Base-by-base conservation (phyloP, 35 echinoderm and acorn worm genomes). In the Ophiothrix spiculata region DNA sequence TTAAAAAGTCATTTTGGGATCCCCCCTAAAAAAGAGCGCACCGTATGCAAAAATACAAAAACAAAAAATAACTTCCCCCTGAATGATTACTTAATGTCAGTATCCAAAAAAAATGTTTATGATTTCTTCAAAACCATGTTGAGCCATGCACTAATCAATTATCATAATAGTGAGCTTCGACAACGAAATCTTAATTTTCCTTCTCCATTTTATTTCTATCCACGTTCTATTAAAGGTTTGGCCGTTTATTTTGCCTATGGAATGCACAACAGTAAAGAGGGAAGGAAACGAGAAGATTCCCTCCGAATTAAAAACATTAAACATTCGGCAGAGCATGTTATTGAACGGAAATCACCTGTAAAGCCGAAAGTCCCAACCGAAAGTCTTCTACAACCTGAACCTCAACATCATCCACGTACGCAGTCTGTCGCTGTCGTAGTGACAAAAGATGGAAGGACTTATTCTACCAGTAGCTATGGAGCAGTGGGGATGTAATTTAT, bases 191-290 rank as follows among this genome's bases (percentile, higher is more conserved):
- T n/a, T n/a, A n/a, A n/a, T n/a, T n/a, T n/a, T n/a, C n/a, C n/a
- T n/a, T n/a, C n/a, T n/a, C n/a, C n/a, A n/a, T n/a, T n/a, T n/a
- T 49, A 49, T 31, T 76, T 76, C 12, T 31, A 76, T 11, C 29
- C 8, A 12, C 34, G 0, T 78, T 35, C 76, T 33, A 32, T 78
- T 35, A 32, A 64, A 86, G 84, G 84, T 1, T n/a, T 86, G 37
- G 39, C 77, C 1, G 38, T 86, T 29, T 86, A 86, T 39, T 86
- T 86, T 64, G 33, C 84, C 8, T 86, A 86, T 31, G 84, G 84
- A 13, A 86, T 86, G 32, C 84, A 76, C 23, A 15, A 77, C 31
- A 86, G 84, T 17, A 76, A 42, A 25, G 84, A 86, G 38, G 84
- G 80, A 16, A 82, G 54, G 33, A 23, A 33, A 14, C 80, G 40